Evolutionary conservation across 2,888 invertebrate genomes (phyloP).

Genomic region (Augiades crinisus): DNA sequence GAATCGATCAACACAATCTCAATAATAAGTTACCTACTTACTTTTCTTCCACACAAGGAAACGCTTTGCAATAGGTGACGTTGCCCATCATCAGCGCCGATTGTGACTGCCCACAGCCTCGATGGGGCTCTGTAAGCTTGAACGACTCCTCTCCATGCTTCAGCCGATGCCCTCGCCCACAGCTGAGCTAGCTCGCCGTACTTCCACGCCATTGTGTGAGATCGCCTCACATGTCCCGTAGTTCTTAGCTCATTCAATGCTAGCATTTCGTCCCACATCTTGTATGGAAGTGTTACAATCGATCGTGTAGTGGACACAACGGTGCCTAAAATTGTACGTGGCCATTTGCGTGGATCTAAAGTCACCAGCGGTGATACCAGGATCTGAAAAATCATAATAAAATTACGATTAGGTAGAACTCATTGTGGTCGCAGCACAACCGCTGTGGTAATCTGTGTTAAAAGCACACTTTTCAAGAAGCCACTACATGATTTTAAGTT

Average conservation of each 20-base stretch:
- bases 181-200: slow-evolving; percentile 65
- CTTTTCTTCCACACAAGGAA: slow-evolving; percentile 86
- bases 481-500: no score
- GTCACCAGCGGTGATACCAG: slow-evolving; percentile 67
- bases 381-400: slow-evolving; percentile 49
- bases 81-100: slow-evolving; percentile 77
- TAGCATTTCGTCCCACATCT: slow-evolving; percentile 53
- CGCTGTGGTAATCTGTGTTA: no score
- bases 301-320: slow-evolving; percentile 43
- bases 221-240: slow-evolving; percentile 53
- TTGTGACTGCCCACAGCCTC: slow-evolving; percentile 78
- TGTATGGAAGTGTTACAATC: slow-evolving; percentile 53
- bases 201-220: slow-evolving; percentile 66
- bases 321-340: slow-evolving; percentile 45
- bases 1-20: no score
- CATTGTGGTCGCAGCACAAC: no score
- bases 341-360: slow-evolving; percentile 71
- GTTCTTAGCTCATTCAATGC: slow-evolving; percentile 58
- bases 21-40: slow-evolving; percentile 35
- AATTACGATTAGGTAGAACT: background rate
- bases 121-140: slow-evolving; percentile 65
- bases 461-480: no score
- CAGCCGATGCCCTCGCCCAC: slow-evolving; percentile 57
- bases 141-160: slow-evolving; percentile 51
- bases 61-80: slow-evolving; percentile 82